Conservation (phyloP, 2,888 invertebrate species). For the Arenicola marina region DNA sequence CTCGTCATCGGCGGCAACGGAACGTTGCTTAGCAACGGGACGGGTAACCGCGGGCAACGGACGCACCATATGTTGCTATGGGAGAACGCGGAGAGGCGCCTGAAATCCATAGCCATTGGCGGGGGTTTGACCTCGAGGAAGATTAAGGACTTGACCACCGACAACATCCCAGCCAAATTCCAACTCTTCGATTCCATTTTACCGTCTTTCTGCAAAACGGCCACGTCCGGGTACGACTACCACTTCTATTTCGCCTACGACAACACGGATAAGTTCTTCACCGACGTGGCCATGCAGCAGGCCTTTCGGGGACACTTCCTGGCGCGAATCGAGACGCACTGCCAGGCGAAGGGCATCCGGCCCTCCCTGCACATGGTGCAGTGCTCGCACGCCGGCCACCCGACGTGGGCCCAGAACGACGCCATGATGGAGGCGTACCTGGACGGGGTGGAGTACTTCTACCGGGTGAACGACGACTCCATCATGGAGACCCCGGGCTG, state of each 20-base stretch:
- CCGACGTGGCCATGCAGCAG: neutral
- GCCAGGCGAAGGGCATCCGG: neutral
- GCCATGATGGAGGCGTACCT: slow-evolving; percentile 38
- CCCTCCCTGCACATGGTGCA: slow-evolving; percentile 26
- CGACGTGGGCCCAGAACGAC: slow-evolving; percentile 40
- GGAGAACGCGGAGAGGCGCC: too few relatives aligned
- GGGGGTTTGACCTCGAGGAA: too few relatives aligned
- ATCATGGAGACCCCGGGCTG: slow-evolving; percentile 14
- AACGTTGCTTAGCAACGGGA: too few relatives aligned
- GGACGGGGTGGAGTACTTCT: slow-evolving; percentile 30
- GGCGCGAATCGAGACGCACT: neutral
- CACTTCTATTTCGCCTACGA: slow-evolving; percentile 34
- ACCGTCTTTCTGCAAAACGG: slow-evolving; percentile 32
- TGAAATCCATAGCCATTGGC: too few relatives aligned
- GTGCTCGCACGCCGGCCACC: slow-evolving; percentile 28
- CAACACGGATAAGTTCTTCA: slow-evolving; percentile 22
- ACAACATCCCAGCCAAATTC: too few relatives aligned
- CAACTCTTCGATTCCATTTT: neutral
- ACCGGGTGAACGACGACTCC: slow-evolving; percentile 34
- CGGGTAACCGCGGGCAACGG: too few relatives aligned
- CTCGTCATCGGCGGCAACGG: too few relatives aligned
- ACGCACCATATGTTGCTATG: too few relatives aligned
- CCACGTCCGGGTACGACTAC: slow-evolving; percentile 20
- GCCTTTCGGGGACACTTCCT: slow-evolving; percentile 14
- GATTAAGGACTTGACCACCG: too few relatives aligned